A percentile compares a stretch with the other conserved stretches of the same genome.
Conservation (phyloP, 2,113 vertebrate genomes). For the Pachycephala philippinensis region DNA sequence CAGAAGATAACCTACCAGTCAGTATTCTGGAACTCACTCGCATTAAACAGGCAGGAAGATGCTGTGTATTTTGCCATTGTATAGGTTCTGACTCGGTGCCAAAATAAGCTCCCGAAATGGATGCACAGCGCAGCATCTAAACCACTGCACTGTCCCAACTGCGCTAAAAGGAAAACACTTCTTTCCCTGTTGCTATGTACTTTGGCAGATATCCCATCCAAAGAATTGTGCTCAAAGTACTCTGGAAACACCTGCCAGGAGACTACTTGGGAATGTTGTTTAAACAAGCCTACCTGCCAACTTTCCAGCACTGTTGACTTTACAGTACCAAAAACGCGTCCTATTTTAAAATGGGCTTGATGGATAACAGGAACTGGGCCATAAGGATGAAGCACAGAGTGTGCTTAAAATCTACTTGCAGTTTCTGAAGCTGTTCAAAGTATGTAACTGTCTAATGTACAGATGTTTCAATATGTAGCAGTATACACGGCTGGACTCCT, state of each 20-base stretch:
- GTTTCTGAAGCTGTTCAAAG: not conserved
- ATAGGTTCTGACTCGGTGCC: slow-evolving; percentile 36
- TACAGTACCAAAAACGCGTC: slow-evolving; percentile 61
- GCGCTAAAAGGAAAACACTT: slow-evolving; percentile 67
- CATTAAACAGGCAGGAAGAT: slow-evolving; percentile 28
- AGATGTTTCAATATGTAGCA: not conserved
- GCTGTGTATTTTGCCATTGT: slow-evolving; percentile 49
- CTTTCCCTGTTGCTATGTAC: slow-evolving; percentile 75
- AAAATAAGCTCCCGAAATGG: slow-evolving; percentile 56
- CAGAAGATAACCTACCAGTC: not conserved
- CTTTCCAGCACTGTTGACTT: slow-evolving; percentile 76
- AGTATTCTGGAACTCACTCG: not conserved
- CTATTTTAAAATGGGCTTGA: slow-evolving; percentile 71
- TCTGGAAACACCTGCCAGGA: slow-evolving; percentile 83
- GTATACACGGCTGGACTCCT: not conserved
- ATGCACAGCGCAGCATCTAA: slow-evolving; percentile 43
- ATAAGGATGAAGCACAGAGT: slow-evolving; percentile 45
- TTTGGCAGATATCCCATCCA: slow-evolving; percentile 74
- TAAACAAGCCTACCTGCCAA: slow-evolving; percentile 79
- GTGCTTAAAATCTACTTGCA: slow-evolving; percentile 30
- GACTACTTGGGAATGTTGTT: slow-evolving; percentile 78
- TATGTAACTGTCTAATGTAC: not conserved
- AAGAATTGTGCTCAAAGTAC: slow-evolving; percentile 75
- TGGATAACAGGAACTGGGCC: slow-evolving; percentile 67
- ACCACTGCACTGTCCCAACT: slow-evolving; percentile 55